Conservation (phyloP, 2,113 vertebrate genomes). For the Chaenogobius annularis region DNA sequence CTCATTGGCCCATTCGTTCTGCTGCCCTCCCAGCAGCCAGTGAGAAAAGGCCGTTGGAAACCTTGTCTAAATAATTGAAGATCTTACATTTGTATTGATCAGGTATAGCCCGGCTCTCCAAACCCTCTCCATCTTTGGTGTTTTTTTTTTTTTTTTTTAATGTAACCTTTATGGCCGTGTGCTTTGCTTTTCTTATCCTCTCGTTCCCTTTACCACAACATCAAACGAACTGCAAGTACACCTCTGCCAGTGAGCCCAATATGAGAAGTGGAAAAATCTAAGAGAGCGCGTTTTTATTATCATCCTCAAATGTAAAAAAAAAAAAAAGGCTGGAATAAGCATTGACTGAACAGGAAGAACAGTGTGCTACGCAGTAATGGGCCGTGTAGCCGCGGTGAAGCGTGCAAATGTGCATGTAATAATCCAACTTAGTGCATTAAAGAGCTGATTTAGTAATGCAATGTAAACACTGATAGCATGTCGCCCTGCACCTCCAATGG, state of each 20-base stretch:
- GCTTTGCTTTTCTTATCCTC: neutral
- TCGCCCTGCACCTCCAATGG: slow-evolving; percentile 37
- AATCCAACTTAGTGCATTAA: slow-evolving; percentile 49
- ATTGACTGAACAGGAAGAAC: slow-evolving; percentile 39
- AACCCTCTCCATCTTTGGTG: slow-evolving; percentile 30
- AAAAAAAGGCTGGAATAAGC: slow-evolving; percentile 30
- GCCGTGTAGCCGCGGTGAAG: slow-evolving; percentile 28
- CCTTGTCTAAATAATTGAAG: slow-evolving; percentile 75
- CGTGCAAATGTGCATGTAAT: slow-evolving; percentile 1
- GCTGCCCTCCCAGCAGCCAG: slow-evolving; percentile 48
- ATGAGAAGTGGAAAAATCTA: slow-evolving; percentile 42
- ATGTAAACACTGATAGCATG: slow-evolving; percentile 50
- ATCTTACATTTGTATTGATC: slow-evolving; percentile 76
- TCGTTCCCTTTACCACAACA: slow-evolving; percentile 30
- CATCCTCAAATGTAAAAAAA: slow-evolving; percentile 37
- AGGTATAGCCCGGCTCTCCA: slow-evolving; percentile 47
- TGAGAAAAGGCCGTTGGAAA: slow-evolving; percentile 49
- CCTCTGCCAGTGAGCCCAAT: slow-evolving; percentile 41
- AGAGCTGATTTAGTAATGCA: slow-evolving; percentile 48
- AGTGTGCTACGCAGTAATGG: slow-evolving; percentile 34
- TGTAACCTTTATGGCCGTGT: slow-evolving; percentile 57
- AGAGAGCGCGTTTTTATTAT: slow-evolving; percentile 41
- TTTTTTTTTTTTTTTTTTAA: no score
- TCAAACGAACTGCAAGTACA: slow-evolving; percentile 50
- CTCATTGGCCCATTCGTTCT: slow-evolving; percentile 66